phyloP scores from a whole-genome alignment of 2,888 invertebrate species.

The Patella ulyssiponensis region DNA sequence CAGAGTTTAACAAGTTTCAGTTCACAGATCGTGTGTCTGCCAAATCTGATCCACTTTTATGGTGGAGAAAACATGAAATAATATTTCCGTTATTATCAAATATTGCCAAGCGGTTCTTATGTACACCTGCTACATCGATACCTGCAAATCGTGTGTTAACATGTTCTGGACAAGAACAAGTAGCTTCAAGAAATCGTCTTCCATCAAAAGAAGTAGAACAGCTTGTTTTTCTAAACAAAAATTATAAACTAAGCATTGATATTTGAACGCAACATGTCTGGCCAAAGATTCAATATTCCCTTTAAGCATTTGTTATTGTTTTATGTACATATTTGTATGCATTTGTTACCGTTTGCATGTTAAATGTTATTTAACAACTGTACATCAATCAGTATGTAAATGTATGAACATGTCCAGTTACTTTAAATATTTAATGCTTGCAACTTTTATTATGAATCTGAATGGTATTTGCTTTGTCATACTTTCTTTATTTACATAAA shows the following conservation, averaged over 20 bases:
- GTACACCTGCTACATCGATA: neutral
- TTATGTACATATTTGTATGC: too few species aligned
- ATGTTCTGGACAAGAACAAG: neutral
- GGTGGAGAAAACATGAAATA: slow-evolving; percentile 4
- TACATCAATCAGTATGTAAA: too few species aligned
- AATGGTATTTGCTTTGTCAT: too few species aligned
- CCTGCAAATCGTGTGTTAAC: neutral
- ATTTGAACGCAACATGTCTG: too few species aligned
- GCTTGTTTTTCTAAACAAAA: neutral
- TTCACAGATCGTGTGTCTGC: slow-evolving; percentile 8
- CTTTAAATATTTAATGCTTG: too few species aligned
- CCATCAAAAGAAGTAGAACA: neutral
- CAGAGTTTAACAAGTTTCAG: neutral
- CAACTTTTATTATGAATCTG: too few species aligned
- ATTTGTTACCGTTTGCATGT: too few species aligned
- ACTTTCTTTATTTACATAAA: too few species aligned
- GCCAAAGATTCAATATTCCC: too few species aligned
- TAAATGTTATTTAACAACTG: too few species aligned
- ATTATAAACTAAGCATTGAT: neutral
- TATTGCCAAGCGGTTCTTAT: neutral
- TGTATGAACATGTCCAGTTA: too few species aligned
- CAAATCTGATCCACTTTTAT: neutral
- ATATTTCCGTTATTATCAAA: neutral
- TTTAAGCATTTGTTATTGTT: too few species aligned
- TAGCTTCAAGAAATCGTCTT: neutral